Percentiles rank a stretch among this genome's conserved stretches.
Evolutionary conservation across 2,888 invertebrate genomes (phyloP).

Genomic region (Blastobasis lacticolella): DNA sequence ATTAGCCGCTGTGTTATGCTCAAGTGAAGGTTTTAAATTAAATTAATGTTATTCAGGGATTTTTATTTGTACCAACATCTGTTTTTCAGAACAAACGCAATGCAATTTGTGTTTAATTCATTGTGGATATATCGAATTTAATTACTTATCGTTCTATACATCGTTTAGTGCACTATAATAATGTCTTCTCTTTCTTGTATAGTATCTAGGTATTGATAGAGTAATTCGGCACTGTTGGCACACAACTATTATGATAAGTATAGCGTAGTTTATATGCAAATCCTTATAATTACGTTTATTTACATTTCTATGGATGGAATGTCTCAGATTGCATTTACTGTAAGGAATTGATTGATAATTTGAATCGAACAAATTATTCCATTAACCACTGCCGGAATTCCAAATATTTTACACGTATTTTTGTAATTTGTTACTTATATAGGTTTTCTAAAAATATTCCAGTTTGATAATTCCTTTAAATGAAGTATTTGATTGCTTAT

Average conservation of each 20-base stretch:
- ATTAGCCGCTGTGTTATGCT: conserved; percentile 13
- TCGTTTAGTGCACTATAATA: conserved; percentile 38
- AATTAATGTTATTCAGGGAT: neutral
- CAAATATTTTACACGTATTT: conserved; percentile 39
- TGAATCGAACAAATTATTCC: conserved; percentile 29
- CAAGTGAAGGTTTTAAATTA: conserved; percentile 3
- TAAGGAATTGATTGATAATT: conserved; percentile 40
- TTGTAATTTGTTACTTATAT: conserved; percentile 23
- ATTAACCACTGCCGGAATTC: conserved; percentile 42
- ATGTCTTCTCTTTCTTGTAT: conserved; percentile 30
- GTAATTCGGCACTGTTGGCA: conserved; percentile 54
- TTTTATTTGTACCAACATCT: no score
- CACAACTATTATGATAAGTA: conserved; percentile 26
- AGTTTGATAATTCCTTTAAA: conserved; percentile 29
- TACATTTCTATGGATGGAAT: conserved; percentile 5
- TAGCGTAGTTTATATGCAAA: conserved; percentile 9
- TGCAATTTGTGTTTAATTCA: neutral
- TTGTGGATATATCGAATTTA: conserved; percentile 16
- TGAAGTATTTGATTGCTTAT: conserved; percentile 5
- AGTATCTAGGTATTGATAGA: conserved; percentile 25
- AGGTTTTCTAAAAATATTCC: conserved; percentile 30
- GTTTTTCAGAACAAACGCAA: no score
- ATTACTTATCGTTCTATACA: conserved; percentile 17
- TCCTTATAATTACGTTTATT: conserved; percentile 16
- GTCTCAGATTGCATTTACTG: conserved; percentile 32